Evolutionary conservation across 2,888 invertebrate genomes (phyloP).

Genomic region (Cybosia mesomella): DNA sequence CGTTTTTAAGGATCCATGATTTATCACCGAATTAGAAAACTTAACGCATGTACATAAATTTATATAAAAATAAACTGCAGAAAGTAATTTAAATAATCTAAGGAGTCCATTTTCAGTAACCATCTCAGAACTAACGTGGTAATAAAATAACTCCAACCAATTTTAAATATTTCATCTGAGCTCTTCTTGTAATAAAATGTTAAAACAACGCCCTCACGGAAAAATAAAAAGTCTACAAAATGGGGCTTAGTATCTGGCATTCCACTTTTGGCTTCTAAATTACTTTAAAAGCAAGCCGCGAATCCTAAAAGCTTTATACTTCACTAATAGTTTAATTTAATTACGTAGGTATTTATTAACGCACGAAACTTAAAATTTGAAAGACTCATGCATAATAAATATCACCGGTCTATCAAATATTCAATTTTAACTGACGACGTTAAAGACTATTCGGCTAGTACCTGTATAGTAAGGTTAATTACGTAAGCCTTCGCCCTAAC

Average conservation of each 20-base stretch:
- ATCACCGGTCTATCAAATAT: constrained; percentile 50
- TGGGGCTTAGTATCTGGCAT: neutral
- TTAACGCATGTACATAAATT: no score
- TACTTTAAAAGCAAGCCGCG: constrained; percentile 1
- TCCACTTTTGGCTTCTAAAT: constrained; percentile 4
- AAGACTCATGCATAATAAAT: constrained; percentile 29
- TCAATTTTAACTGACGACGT: constrained; percentile 53
- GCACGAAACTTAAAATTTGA: constrained; percentile 23
- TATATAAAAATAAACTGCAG: no score
- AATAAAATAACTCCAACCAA: neutral
- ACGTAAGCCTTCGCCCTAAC: constrained; percentile 59
- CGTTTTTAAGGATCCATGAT: neutral
- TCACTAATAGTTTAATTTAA: constrained; percentile 21
- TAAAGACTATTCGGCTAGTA: constrained; percentile 44
- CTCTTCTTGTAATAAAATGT: neutral
- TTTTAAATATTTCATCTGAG: neutral
- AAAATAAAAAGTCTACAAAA: neutral
- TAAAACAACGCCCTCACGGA: neutral
- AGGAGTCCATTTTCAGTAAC: neutral
- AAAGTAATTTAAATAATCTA: neutral
- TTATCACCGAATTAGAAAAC: neutral
- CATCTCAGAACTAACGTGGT: neutral
- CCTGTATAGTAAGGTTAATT: constrained; percentile 67
- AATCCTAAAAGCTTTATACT: constrained; percentile 17
- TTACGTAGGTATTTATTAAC: constrained; percentile 14